A percentile compares a stretch with the other conserved stretches of the same genome.
phyloP scores from a whole-genome alignment of 2,888 invertebrate genomes.

The Pherbina coryleti region DNA sequence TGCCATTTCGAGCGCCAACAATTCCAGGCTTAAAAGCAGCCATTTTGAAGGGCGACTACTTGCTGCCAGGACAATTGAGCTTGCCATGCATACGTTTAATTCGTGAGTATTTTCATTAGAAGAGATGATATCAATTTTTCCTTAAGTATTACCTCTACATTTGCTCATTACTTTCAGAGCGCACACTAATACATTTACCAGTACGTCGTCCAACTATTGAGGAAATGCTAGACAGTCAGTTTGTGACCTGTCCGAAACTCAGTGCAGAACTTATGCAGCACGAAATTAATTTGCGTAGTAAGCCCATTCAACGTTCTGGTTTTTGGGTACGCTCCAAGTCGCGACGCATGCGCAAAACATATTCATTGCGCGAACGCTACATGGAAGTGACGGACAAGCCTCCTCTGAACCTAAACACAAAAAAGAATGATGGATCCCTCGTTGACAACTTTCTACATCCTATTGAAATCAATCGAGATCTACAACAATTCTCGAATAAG shows the following conservation, averaged over 20 bases:
- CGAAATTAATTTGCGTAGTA: conserved; percentile 64
- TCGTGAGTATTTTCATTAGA: conserved; percentile 61
- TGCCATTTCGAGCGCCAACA: conserved; percentile 85
- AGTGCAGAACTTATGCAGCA: conserved; percentile 67
- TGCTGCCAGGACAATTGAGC: conserved; percentile 72
- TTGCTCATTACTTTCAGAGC: conserved; percentile 62
- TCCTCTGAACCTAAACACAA: conserved; percentile 67
- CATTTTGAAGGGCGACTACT: conserved; percentile 76
- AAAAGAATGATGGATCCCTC: conserved; percentile 66
- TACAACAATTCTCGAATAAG: conserved; percentile 44
- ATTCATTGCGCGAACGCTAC: conserved; percentile 66
- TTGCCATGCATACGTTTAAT: conserved; percentile 71
- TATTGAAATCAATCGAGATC: conserved; percentile 60
- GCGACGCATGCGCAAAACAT: conserved; percentile 64
- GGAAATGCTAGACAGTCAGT: conserved; percentile 72
- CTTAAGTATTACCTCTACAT: neutral
- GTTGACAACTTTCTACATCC: conserved; percentile 68
- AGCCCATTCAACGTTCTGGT: conserved; percentile 62
- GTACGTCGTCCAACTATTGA: conserved; percentile 70
- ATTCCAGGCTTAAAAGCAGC: conserved; percentile 78
- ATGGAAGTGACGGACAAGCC: conserved; percentile 66
- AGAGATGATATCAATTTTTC: neutral
- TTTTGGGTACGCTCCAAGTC: conserved; percentile 68
- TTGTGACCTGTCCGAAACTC: conserved; percentile 70
- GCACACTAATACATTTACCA: conserved; percentile 71